Base-by-base conservation (phyloP, 2,113 vertebrate genomes). In the Rhinichthys klamathensis region DNA sequence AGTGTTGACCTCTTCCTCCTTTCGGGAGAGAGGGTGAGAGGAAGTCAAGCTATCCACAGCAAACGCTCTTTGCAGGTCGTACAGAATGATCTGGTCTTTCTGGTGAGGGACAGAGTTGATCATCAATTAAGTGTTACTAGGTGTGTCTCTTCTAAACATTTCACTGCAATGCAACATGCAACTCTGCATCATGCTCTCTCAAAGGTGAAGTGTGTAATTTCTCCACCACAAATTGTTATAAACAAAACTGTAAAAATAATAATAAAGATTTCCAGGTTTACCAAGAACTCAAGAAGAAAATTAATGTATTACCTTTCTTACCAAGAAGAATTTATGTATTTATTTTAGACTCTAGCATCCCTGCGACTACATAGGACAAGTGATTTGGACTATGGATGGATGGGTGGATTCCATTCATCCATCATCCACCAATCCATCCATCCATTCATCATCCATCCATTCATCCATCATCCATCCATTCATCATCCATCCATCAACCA, bases 21-120 rank as follows among this genome's bases (percentile, higher is more conserved):
- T 44, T 35, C 94, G 93, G 72, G 97, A 94, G 13, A 99, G 95
- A 0, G 98, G 98, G 87, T 98, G 97, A 12, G 98, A 99, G n/a
- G 94, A 96, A 51, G 89, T 90, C 89, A 99, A 94, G 0, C 97
- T 95, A 0, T 99, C 97, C 0, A 96, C 92, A 0, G 92, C 93
- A 94, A 99, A 98, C 76, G 96, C 97, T 0, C 3, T 27, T n/a
- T 98, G 90, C 41, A 99, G 0, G 0, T 98, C 97, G 0, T 92
- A 91, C 5, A 95, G 91, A 51, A 99, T 85, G 4, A 96, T 95
- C 78, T 95, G 91, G 85, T 98, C 96, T 93, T 95, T 97, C 97
- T 98, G 91, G 44, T 92, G 49, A 69, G 80, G 44, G 18, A 25
- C 58, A 61, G 21, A 72, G 21, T 41, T 41, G 10, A 41, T 70